A percentile compares a stretch with the other conserved stretches of the same genome.
These are phyloP conservation scores for Noctua janthe DNA, from an alignment of 2,888 invertebrate genomes.

Conservation along the genomic window DNA sequence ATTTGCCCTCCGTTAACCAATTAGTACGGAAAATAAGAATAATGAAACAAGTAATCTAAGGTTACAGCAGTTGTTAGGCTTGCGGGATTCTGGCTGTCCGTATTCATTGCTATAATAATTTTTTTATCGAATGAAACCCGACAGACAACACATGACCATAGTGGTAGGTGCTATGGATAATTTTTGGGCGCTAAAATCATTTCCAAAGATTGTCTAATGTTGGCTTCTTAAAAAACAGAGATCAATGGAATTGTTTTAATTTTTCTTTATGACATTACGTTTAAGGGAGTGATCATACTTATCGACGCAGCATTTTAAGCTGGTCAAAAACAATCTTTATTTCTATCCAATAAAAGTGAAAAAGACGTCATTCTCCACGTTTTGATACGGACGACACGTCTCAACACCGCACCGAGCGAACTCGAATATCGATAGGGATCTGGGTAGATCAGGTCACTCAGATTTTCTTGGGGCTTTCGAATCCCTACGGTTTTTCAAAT, in stretches of 20 bases:
- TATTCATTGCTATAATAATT: constrained; percentile 9
- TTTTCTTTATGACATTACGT: not conserved
- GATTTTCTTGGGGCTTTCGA: not conserved
- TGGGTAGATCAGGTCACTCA: not conserved
- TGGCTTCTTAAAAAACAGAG: not conserved
- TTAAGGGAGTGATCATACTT: not conserved
- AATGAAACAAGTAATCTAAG: constrained; percentile 33
- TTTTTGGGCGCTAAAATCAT: not conserved
- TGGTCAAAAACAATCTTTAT: not conserved
- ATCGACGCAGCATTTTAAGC: not conserved
- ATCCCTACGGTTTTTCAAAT: not conserved
- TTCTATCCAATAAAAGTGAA: not conserved
- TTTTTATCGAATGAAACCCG: not conserved
- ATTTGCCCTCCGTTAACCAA: constrained; percentile 37
- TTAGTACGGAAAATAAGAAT: constrained; percentile 29
- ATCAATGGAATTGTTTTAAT: not conserved
- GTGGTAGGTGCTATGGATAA: too few relatives aligned
- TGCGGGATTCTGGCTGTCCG: not conserved
- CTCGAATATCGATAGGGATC: not conserved
- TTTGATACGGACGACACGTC: not conserved
- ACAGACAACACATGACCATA: not conserved
- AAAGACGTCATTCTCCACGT: not conserved
- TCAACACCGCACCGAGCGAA: not conserved
- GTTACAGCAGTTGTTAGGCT: constrained; percentile 29
- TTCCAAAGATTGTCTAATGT: not conserved